Percentiles rank a stretch among this genome's conserved stretches.
These are phyloP conservation scores for Gallinago stenura DNA, from an alignment of 2,797 vertebrate species.

Conservation along the genomic window DNA sequence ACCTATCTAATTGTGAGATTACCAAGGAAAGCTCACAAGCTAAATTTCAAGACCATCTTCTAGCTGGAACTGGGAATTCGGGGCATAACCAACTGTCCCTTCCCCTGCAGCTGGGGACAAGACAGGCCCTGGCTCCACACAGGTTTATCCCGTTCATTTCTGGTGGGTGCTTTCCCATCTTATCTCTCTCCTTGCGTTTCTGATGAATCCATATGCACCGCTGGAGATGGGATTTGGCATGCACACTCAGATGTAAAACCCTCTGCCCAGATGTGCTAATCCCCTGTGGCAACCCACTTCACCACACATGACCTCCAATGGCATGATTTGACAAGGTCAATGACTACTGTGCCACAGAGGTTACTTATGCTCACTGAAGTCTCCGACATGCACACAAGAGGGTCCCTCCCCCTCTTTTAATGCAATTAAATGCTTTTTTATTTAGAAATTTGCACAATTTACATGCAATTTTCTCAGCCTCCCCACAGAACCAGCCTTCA, in stretches of 20 bases:
- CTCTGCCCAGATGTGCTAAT: slow-evolving; percentile 67
- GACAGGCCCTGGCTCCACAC: neutral
- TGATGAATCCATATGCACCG: neutral
- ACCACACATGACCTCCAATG: slow-evolving; percentile 32
- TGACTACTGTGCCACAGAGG: slow-evolving; percentile 36
- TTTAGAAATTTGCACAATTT: slow-evolving; percentile 44
- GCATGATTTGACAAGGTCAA: slow-evolving; percentile 59
- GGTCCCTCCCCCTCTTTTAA: slow-evolving; percentile 29
- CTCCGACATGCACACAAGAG: neutral
- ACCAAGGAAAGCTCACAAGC: neutral
- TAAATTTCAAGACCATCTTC: neutral
- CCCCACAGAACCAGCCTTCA: neutral
- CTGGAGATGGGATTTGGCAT: slow-evolving; percentile 36
- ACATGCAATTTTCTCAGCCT: neutral
- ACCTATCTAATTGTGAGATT: neutral
- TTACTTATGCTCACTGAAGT: slow-evolving; percentile 46
- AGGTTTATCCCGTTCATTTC: neutral
- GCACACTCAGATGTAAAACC: neutral
- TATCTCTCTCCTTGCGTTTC: neutral
- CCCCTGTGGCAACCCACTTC: slow-evolving; percentile 58
- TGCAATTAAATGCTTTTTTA: slow-evolving; percentile 46
- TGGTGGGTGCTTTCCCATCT: neutral
- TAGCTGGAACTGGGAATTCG: neutral
- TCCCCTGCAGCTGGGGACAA: too few species aligned
- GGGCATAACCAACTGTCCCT: accelerated